A percentile compares a stretch with the other conserved stretches of the same genome.
These are phyloP conservation scores for Catharus fuscescens DNA, from an alignment of 2,113 vertebrate genomes.

Conservation along the genomic window DNA sequence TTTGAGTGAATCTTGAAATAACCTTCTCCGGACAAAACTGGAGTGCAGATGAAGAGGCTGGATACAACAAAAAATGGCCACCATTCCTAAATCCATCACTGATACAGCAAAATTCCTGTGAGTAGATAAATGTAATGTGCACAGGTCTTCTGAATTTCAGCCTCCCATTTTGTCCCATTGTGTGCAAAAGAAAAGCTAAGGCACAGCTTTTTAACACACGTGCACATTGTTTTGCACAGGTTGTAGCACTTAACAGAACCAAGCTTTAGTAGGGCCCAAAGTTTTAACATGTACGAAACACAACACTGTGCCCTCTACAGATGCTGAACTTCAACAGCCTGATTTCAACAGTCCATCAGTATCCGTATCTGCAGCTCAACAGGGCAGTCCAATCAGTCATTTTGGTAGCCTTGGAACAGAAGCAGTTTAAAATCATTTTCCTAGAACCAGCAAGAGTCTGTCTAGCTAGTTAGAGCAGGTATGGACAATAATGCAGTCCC, in stretches of 20 bases:
- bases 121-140: neutral
- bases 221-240: neutral
- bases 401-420: neutral
- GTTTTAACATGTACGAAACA: neutral
- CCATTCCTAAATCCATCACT: neutral
- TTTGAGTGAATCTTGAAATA: neutral
- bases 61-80: neutral
- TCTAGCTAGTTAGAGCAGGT: neutral
- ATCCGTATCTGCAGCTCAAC: neutral
- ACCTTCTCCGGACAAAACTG: neutral
- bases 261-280: neutral
- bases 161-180: accelerated
- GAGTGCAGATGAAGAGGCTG: neutral
- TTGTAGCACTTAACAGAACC: neutral
- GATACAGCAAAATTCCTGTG: neutral
- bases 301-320: neutral
- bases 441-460: neutral
- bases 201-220: neutral
- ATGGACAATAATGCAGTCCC: neutral
- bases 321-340: neutral
- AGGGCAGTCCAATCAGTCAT: neutral
- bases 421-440: neutral
- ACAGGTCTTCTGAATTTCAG: neutral
- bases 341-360: neutral
- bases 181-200: neutral